Evolutionary conservation across 2,888 invertebrate genomes (phyloP), one percentile per base, ranked within the genome.

Genomic region (Mythimna albipuncta): DNA sequence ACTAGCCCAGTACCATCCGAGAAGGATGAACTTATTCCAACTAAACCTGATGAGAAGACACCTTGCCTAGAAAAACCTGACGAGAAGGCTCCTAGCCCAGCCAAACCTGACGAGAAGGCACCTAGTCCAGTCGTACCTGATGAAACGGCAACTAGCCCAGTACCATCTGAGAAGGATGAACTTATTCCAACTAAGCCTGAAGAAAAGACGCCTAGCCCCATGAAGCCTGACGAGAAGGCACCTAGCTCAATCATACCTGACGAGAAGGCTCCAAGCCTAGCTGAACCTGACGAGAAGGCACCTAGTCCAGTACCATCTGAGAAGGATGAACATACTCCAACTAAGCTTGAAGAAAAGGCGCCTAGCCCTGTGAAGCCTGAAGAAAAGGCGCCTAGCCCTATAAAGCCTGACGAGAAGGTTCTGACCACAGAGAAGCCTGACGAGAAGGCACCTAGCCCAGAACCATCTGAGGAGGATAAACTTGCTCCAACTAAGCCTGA

Each of bases 121-220:
- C 2, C 16, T 0, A 64, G 26, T 7, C 6, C 32, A 35, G 10
- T 10, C 0, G 1, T 6, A 10, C 26, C n/a, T 26, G 26, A 54
- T 10, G 52, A 54, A 7, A 62, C 35, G 10, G 35, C 6, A 5
- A 1, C 7, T 9, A 64, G 26, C 21, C 16, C 11, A 11, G 19
- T 11, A 13, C 16, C 10, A 2, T 21, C 16, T 26, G 57, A 41
- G 11, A 1, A 41, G 3, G 72, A 68, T 0, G 74, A 77, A 1
- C 74, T 70, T 7, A 41, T 4, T 16, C 57, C 69, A 1, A 0
- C 1, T 10, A 19, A 64, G 4, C 9, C 13, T n/a, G 54, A 32
- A 16, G 32, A 54, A 0, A 63, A 57, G 10, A 19, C 6, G 0
- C 5, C 58, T 0, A 73, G 76, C 26, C 73, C 76, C 9, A 35